These are phyloP conservation scores for Rhamphomyia laevipes DNA, from an alignment of 2,888 invertebrate genomes.

Conservation along the genomic window DNA sequence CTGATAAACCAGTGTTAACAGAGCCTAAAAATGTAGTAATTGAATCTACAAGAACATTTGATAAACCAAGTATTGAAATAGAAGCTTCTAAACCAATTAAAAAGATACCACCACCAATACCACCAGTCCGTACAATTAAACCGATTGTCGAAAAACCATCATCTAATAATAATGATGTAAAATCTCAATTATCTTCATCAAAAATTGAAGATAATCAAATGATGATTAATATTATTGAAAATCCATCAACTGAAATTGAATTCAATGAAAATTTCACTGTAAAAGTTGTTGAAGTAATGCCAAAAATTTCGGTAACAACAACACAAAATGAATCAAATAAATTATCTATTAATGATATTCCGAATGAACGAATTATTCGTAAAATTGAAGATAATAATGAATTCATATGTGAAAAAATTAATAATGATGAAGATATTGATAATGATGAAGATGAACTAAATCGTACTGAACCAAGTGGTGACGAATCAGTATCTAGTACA, in stretches of 20 bases:
- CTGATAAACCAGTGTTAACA: too few relatives aligned
- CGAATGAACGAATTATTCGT: too few relatives aligned
- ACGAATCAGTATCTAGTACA: background rate
- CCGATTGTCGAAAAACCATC: background rate
- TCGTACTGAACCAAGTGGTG: background rate
- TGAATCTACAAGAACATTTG: too few relatives aligned
- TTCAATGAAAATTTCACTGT: background rate
- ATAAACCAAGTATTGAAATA: too few relatives aligned
- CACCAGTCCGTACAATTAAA: background rate
- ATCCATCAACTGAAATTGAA: too few relatives aligned
- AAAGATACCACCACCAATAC: background rate
- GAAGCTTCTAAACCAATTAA: background rate
- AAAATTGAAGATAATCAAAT: background rate
- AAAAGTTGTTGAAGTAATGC: constrained; percentile 8
- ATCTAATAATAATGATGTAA: background rate
- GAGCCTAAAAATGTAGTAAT: too few relatives aligned
- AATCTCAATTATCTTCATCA: background rate
- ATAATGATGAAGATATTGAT: background rate
- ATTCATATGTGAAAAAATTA: background rate
- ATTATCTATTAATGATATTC: background rate
- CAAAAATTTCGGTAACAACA: constrained; percentile 4
- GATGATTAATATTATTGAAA: too few relatives aligned
- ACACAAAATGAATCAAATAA: background rate
- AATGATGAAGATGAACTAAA: background rate
- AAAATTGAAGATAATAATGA: background rate